Evolutionary conservation across 2,113 vertebrate species (phyloP).

Genomic region (Oncorhynchus mykiss): DNA sequence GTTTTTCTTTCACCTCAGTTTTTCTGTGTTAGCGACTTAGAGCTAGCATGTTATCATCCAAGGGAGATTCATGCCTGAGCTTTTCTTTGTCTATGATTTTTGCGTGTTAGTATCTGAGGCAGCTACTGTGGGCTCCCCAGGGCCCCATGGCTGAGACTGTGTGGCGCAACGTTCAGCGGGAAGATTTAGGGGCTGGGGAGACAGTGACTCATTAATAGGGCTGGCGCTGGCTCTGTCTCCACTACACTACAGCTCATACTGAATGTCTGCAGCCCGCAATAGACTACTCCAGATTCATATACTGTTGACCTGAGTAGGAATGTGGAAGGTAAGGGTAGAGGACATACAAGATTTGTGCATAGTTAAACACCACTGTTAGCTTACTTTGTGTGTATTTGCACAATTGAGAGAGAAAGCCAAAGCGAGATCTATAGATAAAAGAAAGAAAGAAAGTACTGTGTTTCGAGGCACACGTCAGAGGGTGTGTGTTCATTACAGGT

Average conservation of each 20-base stretch:
- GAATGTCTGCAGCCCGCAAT: constrained; percentile 30
- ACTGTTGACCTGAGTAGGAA: constrained; percentile 28
- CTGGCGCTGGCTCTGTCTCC: constrained; percentile 42
- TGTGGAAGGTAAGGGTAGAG: background rate
- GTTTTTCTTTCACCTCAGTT: background rate
- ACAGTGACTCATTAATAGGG: constrained; percentile 48
- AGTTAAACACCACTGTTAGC: too few species aligned
- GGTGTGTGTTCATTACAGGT: too few species aligned
- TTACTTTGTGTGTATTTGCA: background rate
- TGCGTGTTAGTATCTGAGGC: background rate
- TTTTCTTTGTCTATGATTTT: too few species aligned
- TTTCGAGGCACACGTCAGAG: too few species aligned
- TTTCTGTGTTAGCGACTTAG: background rate
- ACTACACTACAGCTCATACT: constrained; percentile 9
- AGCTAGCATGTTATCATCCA: background rate
- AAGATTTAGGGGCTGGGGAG: constrained; percentile 60
- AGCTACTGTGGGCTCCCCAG: constrained; percentile 37
- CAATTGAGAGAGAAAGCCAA: background rate
- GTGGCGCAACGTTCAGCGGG: constrained; percentile 44
- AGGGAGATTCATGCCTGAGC: too few species aligned
- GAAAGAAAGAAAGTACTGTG: background rate
- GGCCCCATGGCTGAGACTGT: constrained; percentile 47
- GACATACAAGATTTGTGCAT: background rate
- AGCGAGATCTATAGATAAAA: background rate
- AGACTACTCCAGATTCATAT: constrained; percentile 51